Percentiles rank a stretch among this genome's conserved stretches.
Evolutionary conservation across 1,140 invertebrate species (phyloP).

Genomic region (Magallana ariakensis): DNA sequence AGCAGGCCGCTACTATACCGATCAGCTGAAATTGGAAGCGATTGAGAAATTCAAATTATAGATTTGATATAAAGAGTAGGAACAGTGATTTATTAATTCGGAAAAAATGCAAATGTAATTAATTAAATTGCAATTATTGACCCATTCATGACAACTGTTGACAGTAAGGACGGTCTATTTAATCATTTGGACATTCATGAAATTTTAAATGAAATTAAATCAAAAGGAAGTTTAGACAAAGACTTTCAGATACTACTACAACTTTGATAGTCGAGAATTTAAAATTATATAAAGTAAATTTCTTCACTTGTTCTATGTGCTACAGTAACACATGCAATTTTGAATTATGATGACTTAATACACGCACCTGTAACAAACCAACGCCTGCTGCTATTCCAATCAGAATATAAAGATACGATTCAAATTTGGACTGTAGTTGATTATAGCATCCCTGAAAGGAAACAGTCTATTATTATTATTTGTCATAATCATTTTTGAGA

Average conservation of each 20-base stretch:
- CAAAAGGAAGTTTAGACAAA: neutral
- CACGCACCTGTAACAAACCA: conserved; percentile 41
- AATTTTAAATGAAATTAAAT: no score
- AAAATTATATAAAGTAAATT: no score
- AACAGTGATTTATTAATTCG: no score
- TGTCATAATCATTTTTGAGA: neutral
- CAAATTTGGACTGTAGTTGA: conserved; percentile 44
- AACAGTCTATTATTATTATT: neutral
- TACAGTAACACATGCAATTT: neutral
- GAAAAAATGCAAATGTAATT: no score
- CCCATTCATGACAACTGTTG: no score
- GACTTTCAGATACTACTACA: neutral
- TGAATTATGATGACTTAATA: neutral
- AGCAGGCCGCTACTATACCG: conserved; percentile 50
- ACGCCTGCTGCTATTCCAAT: conserved; percentile 49
- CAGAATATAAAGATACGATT: conserved; percentile 50
- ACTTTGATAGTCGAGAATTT: no score
- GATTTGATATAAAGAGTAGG: no score
- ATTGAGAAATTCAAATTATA: no score
- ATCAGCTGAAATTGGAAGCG: conserved; percentile 36
- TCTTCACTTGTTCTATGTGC: no score
- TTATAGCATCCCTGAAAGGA: conserved; percentile 42
- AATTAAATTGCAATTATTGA: no score
- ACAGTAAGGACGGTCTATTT: no score
- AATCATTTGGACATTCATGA: no score